These are phyloP conservation scores for Shinisaurus crocodilurus DNA, from an alignment of 2,113 vertebrate genomes.

Conservation along the genomic window DNA sequence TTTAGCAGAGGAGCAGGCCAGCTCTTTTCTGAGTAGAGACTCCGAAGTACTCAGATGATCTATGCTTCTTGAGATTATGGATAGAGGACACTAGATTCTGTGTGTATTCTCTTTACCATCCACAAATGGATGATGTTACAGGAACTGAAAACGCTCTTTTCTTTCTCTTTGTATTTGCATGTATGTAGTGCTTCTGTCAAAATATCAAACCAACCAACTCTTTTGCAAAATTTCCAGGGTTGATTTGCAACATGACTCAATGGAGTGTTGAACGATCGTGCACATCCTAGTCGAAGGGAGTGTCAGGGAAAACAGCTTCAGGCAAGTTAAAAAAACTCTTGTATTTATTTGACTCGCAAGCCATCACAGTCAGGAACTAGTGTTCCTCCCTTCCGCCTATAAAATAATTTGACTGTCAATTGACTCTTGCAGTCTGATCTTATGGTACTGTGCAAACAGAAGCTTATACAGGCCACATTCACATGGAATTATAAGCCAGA, in stretches of 20 bases:
- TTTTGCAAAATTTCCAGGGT: constrained; percentile 33
- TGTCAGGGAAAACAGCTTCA: not conserved
- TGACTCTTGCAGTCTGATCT: not conserved
- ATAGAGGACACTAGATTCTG: constrained; percentile 47
- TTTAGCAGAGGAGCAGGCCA: not conserved
- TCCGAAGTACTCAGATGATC: not conserved
- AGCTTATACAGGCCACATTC: not conserved
- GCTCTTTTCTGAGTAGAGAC: not conserved
- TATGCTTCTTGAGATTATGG: constrained; percentile 45
- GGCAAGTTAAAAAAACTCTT: constrained; percentile 11
- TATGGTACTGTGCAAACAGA: not conserved
- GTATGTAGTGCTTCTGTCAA: constrained; percentile 45
- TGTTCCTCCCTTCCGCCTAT: not conserved
- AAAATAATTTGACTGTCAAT: not conserved
- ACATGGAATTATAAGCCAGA: not conserved
- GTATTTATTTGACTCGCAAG: constrained; percentile 23
- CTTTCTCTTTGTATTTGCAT: constrained; percentile 29
- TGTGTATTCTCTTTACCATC: constrained; percentile 23
- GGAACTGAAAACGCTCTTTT: constrained; percentile 53
- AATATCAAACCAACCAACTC: constrained; percentile 40
- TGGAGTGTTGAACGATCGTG: not conserved
- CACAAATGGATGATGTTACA: constrained; percentile 48
- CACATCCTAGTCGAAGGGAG: not conserved
- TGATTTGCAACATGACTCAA: constrained; percentile 50
- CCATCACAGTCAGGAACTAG: not conserved